Evolutionary conservation across 2,113 vertebrate genomes (phyloP).

Genomic region (Muntiacus reevesi): DNA sequence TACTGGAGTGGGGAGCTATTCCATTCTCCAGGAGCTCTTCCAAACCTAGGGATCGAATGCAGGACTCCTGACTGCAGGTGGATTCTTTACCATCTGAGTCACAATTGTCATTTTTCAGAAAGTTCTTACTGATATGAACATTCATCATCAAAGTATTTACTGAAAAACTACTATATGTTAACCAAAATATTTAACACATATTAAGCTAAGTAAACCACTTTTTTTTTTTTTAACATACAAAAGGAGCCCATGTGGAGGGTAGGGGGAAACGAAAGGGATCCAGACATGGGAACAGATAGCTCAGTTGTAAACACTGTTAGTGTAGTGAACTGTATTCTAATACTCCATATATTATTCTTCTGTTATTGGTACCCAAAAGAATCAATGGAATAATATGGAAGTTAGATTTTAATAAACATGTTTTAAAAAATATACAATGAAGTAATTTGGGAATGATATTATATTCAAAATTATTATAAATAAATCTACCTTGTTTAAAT

Average conservation of each 20-base stretch:
- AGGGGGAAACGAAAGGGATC: background rate
- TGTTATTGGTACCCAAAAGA: background rate
- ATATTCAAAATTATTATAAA: background rate
- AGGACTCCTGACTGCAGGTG: background rate
- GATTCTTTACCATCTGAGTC: background rate
- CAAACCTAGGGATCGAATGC: accelerated
- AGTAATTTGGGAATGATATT: background rate
- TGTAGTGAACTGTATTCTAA: background rate
- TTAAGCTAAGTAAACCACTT: background rate
- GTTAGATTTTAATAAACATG: background rate
- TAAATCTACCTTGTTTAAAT: background rate
- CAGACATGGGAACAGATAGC: background rate
- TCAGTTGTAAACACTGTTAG: background rate
- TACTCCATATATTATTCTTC: background rate
- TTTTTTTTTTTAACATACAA: background rate
- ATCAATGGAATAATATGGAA: background rate
- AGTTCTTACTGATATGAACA: background rate
- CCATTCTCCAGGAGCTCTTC: background rate
- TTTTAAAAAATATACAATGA: background rate
- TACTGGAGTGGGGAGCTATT: background rate
- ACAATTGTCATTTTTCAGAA: background rate
- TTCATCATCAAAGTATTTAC: background rate
- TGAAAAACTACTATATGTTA: background rate
- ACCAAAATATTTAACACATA: background rate
- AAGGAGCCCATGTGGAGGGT: background rate